Evolutionary conservation across 1,140 invertebrate genomes (phyloP), one percentile per base, ranked within the genome.

Genomic region (Philotrypesis tridentata): DNA sequence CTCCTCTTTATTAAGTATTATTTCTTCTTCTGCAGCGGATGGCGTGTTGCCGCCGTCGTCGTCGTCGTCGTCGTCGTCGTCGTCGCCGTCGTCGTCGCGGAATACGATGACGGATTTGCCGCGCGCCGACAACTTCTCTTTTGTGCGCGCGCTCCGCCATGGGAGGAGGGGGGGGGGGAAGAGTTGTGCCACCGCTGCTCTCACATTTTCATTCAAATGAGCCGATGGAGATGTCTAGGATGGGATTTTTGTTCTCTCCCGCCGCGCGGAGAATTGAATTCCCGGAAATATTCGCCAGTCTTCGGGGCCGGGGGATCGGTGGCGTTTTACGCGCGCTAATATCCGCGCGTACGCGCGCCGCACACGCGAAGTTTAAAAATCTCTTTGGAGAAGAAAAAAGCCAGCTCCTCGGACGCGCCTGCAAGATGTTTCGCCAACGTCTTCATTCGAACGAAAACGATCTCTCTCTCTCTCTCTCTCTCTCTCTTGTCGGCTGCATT

Each of bases 201-300:
- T 29, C 23, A 23, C 67, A 61, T 43, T 79, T 61, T 61, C 29
- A 29, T 68, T 60, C 21, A 48, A 37, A 79, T 72, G 29, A 29
- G n/a, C 23, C 75, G n/a, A 79, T 72, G 78, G 55, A 79, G 78
- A 72, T 25, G 68, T 79, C 68, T 61, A 40, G 29, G n/a, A 25
- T 25, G 68, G 6, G 21, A 3, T 40, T 65, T 23, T 65, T 21
- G 14, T 6, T 14, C 40, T 43, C 17, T 14, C 17, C 40, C n/a
- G n/a, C n/a, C n/a, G 40, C 40, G 48, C 48, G 6, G 48, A 21
- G 48, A 55, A 55, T 55, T 55, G 21, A n/a, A 55, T 55, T 55
- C 48, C 0, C 21, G 48, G 48, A 55, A 55, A 37, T 37, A 37
- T 3, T 5, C 9, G 33, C 33, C n/a, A n/a, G n/a, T n/a, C n/a